Base-by-base conservation (phyloP, 2,888 invertebrate species). In the Cheiracanthium punctorium region DNA sequence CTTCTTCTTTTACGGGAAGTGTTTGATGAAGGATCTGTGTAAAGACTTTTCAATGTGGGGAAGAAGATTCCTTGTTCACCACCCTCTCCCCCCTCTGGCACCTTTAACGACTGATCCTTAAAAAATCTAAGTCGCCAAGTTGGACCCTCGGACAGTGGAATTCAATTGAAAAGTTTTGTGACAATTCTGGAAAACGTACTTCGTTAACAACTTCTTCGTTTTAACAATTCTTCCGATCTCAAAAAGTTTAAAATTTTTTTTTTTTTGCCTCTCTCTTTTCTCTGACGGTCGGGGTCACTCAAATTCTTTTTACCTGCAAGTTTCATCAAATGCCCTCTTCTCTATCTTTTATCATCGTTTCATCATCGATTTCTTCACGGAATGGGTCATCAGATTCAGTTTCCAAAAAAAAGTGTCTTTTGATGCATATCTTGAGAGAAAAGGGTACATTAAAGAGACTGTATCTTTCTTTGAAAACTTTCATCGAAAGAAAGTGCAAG, bases 91-190 rank as follows among this genome's bases (percentile, higher is more conserved):
- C 10, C 24, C n/a, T n/a, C n/a, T n/a, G 32, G 71, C 69, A 85
- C 79, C 84, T 85, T 85, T 76, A 76, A 74, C 79, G 74, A 85
- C 79, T 80, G 79, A 65, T 73, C 79, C 69, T 69, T 69, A n/a
- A 48, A 48, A 48, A 48, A 58, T 17, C 37, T 37, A 58, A 69
- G 32, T 29, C 32, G 12, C 37, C 71, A 58, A 72, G 43, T 85
- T 33, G 79, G 77, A 72, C 79, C 32, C 48, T 58, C 20, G 73
- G 52, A 73, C 73, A 85, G 37, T 37, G 79, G 79, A 85, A 85
- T 85, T 79, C 84, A 85, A 85, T 85, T 85, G 84, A 85, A 85
- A 85, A 85, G 84, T 85, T 85, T 85, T 58, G 77, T 52, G 79
- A 85, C 84, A 85, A 85, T 85, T 69, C 76, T 30, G 10, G 20